These are phyloP conservation scores for Dendrolimus houi DNA, from an alignment of 2,888 invertebrate species.

Conservation along the genomic window DNA sequence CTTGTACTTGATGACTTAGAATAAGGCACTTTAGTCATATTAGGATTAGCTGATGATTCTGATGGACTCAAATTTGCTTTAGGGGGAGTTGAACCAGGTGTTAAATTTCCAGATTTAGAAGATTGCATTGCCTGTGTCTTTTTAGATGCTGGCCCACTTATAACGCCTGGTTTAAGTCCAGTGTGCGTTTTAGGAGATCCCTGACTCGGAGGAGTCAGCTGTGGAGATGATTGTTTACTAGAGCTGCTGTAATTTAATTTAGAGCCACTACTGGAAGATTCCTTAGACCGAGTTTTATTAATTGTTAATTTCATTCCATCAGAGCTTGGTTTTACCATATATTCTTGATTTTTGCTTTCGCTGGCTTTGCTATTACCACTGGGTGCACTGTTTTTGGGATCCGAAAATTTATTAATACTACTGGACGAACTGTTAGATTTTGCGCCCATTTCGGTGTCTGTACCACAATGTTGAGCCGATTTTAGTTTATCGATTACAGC, in stretches of 20 bases:
- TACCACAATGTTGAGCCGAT: constrained; percentile 81
- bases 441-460: constrained; percentile 67
- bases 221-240: constrained; percentile 62
- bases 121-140: constrained; percentile 82
- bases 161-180: constrained; percentile 89
- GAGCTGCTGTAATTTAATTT: constrained; percentile 62
- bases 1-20: constrained; percentile 58
- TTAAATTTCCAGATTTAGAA: constrained; percentile 52
- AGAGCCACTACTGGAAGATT: constrained; percentile 72
- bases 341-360: constrained; percentile 84
- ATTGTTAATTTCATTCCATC: constrained; percentile 95
- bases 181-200: constrained; percentile 89
- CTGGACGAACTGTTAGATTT: constrained; percentile 67
- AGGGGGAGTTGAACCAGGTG: constrained; percentile 59
- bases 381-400: constrained; percentile 59
- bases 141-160: constrained; percentile 90
- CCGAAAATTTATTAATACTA: constrained; percentile 57
- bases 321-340: constrained; percentile 92
- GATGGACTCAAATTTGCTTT: constrained; percentile 59
- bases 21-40: constrained; percentile 65
- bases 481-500: constrained; percentile 92
- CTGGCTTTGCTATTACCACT: constrained; percentile 52
- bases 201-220: constrained; percentile 69
- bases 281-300: constrained; percentile 89
- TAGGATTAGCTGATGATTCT: constrained; percentile 43